Evolutionary conservation across 2,888 invertebrate genomes (phyloP).

Genomic region (Scaptomyza polygonia): DNA sequence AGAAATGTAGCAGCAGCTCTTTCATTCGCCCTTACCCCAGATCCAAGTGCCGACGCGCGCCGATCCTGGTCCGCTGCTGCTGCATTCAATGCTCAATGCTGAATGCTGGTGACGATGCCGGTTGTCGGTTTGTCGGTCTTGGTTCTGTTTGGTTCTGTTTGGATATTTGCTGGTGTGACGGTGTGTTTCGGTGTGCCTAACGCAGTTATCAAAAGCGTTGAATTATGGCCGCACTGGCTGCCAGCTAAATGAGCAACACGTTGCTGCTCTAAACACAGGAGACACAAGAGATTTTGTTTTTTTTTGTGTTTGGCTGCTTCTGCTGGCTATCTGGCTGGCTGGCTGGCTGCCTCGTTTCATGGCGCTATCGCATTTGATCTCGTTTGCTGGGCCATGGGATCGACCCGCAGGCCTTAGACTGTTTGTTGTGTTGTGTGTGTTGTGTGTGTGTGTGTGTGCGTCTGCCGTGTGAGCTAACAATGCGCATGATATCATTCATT

Average conservation of each 20-base stretch:
- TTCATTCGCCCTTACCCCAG: slow-evolving; percentile 47
- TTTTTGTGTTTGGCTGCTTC: slow-evolving; percentile 13
- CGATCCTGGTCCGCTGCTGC: slow-evolving; percentile 58
- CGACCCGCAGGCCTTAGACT: slow-evolving; percentile 66
- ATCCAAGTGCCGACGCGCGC: slow-evolving; percentile 72
- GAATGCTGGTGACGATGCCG: slow-evolving; percentile 23
- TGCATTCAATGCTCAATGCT: slow-evolving; percentile 6
- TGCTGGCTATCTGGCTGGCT: slow-evolving; percentile 17
- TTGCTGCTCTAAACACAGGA: slow-evolving; percentile 29
- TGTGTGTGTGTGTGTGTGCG: slow-evolving; percentile 15
- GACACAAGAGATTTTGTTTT: background rate
- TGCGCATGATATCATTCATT: slow-evolving; percentile 78
- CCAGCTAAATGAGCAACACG: slow-evolving; percentile 76
- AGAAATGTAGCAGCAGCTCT: slow-evolving; percentile 17
- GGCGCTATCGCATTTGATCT: slow-evolving; percentile 83
- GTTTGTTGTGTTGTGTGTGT: slow-evolving; percentile 16
- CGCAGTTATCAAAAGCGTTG: slow-evolving; percentile 81
- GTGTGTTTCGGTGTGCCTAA: slow-evolving; percentile 51
- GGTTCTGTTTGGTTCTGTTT: background rate
- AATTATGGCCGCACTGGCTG: slow-evolving; percentile 79
- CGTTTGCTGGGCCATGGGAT: slow-evolving; percentile 71
- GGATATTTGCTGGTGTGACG: background rate
- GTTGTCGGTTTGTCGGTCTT: slow-evolving; percentile 26
- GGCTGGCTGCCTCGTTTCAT: slow-evolving; percentile 67
- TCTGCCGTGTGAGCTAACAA: slow-evolving; percentile 67